A percentile compares a stretch with the other conserved stretches of the same genome.
These are phyloP conservation scores for Nephotettix cincticeps DNA, from an alignment of 1,140 invertebrate genomes.

Conservation along the genomic window DNA sequence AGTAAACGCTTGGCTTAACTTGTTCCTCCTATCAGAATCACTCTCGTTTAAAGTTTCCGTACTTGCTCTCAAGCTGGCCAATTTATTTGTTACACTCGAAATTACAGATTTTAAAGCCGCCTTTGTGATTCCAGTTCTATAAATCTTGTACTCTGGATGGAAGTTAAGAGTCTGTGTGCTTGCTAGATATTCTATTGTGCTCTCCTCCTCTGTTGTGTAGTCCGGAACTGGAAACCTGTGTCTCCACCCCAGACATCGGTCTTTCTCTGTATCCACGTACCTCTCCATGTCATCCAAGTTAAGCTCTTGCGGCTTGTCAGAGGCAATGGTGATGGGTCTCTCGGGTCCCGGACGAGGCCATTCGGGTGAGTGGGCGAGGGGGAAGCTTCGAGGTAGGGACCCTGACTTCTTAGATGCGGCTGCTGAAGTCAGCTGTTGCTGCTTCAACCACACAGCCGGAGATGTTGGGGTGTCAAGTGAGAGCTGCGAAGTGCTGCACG, in stretches of 20 bases:
- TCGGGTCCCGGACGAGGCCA: slow-evolving; percentile 53
- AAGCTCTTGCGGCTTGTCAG: slow-evolving; percentile 59
- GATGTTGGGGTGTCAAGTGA: slow-evolving; percentile 52
- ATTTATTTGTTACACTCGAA: slow-evolving; percentile 46
- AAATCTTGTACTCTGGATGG: slow-evolving; percentile 77
- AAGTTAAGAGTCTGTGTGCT: slow-evolving; percentile 54
- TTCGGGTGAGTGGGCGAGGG: slow-evolving; percentile 52
- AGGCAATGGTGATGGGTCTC: slow-evolving; percentile 70
- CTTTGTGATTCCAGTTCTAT: slow-evolving; percentile 48
- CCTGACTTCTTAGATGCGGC: slow-evolving; percentile 63
- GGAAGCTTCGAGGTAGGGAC: slow-evolving; percentile 75
- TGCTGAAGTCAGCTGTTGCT: slow-evolving; percentile 53
- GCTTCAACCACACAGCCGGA: slow-evolving; percentile 61
- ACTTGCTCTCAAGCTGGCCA: slow-evolving; percentile 47
- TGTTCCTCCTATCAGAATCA: slow-evolving; percentile 46
- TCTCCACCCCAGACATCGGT: slow-evolving; percentile 50
- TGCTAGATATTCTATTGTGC: slow-evolving; percentile 50
- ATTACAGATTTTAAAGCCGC: slow-evolving; percentile 50
- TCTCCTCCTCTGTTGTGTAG: slow-evolving; percentile 52
- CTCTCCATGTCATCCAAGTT: slow-evolving; percentile 58
- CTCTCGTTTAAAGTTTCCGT: slow-evolving; percentile 49
- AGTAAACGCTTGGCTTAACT: slow-evolving; percentile 42
- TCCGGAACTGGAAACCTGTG: slow-evolving; percentile 41
- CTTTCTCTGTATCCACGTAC: slow-evolving; percentile 53
- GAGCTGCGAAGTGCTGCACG: slow-evolving; percentile 30